A percentile compares a stretch with the other conserved stretches of the same genome.
phyloP scores from a whole-genome alignment of 2,113 vertebrate species.

The Calyptomena viridis region DNA sequence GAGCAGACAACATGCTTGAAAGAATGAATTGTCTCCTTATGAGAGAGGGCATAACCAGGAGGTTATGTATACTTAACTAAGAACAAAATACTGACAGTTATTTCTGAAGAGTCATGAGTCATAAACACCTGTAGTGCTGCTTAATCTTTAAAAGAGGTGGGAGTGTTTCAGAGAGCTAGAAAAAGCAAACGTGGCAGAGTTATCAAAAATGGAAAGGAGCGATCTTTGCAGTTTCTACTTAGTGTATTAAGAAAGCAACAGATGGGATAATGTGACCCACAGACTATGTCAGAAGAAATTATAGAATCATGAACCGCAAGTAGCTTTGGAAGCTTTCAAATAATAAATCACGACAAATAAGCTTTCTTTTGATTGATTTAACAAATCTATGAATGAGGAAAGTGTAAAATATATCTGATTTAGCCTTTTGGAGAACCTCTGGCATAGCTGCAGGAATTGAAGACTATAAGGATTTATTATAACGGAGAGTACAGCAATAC shows the following conservation, averaged over 20 bases:
- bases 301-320: constrained; percentile 49
- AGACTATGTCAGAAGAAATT: constrained; percentile 42
- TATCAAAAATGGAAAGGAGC: constrained; percentile 41
- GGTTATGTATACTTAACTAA: background rate
- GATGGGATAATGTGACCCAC: constrained; percentile 47
- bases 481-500: background rate
- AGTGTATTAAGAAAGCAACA: constrained; percentile 41
- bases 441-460: background rate
- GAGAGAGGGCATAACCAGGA: background rate
- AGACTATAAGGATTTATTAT: background rate
- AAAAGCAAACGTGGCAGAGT: constrained; percentile 40
- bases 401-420: background rate
- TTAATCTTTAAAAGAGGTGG: constrained; percentile 17
- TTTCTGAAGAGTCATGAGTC: constrained; percentile 54
- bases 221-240: constrained; percentile 36
- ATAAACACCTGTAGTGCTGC: constrained; percentile 37
- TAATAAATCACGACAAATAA: constrained; percentile 37
- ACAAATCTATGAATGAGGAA: constrained; percentile 27
- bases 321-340: constrained; percentile 35
- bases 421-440: background rate
- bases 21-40: background rate
- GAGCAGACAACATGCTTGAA: background rate
- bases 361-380: background rate
- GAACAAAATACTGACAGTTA: constrained; percentile 45
- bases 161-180: constrained; percentile 40